phyloP scores from a whole-genome alignment of 2,888 invertebrate species.

The Brassicogethes aeneus region DNA sequence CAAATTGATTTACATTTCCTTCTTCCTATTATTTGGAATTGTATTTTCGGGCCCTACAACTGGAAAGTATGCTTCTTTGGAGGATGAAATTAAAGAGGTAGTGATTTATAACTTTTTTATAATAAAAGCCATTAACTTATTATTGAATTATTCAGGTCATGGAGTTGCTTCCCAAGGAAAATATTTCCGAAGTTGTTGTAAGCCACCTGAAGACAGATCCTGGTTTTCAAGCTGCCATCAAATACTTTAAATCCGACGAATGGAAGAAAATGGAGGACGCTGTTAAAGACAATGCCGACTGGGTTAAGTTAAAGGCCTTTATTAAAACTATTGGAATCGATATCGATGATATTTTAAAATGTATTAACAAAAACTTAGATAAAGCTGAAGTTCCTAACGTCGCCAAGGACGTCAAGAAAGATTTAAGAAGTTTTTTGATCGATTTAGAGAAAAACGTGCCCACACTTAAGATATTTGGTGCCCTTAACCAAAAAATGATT shows the following conservation, averaged over 20 bases:
- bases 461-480: slow-evolving; percentile 11
- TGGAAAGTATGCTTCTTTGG: too few relatives aligned
- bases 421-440: slow-evolving; percentile 9
- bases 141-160: neutral
- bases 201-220: slow-evolving; percentile 17
- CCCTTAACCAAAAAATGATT: slow-evolving; percentile 14
- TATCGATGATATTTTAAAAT: slow-evolving; percentile 13
- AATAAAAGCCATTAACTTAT: too few relatives aligned
- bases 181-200: slow-evolving; percentile 15
- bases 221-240: slow-evolving; percentile 21
- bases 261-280: slow-evolving; percentile 17
- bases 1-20: too few relatives aligned
- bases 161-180: slow-evolving; percentile 6
- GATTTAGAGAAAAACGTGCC: slow-evolving; percentile 12
- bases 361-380: slow-evolving; percentile 5
- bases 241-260: slow-evolving; percentile 19
- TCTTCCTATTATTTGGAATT: too few relatives aligned
- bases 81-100: too few relatives aligned
- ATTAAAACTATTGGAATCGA: slow-evolving; percentile 15
- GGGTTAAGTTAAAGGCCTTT: slow-evolving; percentile 16
- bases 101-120: too few relatives aligned
- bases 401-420: slow-evolving; percentile 6
- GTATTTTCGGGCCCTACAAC: too few relatives aligned
- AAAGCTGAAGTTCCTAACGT: neutral
- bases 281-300: slow-evolving; percentile 16